These are phyloP conservation scores for Myotis vivesi DNA, from an alignment of 2,797 vertebrate species.

Conservation along the genomic window DNA sequence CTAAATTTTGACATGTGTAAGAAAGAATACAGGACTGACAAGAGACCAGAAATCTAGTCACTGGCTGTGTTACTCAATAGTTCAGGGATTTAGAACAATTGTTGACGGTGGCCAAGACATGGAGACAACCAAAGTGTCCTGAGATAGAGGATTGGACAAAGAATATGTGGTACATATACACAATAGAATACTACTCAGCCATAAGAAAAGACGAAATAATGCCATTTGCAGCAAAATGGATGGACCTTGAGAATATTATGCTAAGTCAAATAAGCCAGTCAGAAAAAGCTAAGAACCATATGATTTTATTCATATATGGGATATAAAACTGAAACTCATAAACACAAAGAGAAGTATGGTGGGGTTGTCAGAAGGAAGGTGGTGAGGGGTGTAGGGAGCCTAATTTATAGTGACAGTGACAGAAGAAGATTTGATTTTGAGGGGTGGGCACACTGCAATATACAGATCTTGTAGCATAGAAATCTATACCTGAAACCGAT, in stretches of 20 bases:
- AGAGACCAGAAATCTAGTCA: neutral
- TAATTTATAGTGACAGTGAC: neutral
- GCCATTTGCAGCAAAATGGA: neutral
- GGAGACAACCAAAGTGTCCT: too few species aligned
- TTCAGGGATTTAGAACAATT: neutral
- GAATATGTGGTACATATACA: neutral
- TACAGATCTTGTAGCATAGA: neutral
- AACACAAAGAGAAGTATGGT: neutral
- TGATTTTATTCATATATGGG: neutral
- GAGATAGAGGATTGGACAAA: too few species aligned
- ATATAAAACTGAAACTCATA: neutral
- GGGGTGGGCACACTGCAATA: neutral
- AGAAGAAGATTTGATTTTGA: neutral
- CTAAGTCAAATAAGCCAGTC: neutral
- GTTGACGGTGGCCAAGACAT: neutral
- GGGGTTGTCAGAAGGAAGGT: neutral
- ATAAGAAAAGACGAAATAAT: neutral
- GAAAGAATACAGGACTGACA: neutral
- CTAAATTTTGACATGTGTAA: neutral
- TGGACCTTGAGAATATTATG: neutral
- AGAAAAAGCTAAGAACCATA: neutral
- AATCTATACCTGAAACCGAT: neutral
- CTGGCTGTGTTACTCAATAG: neutral
- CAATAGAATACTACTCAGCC: neutral
- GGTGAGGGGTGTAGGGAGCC: neutral